Evolutionary conservation across 2,888 invertebrate genomes (phyloP), one percentile per base, ranked within the genome.

Genomic region (Eupsilia transversa): DNA sequence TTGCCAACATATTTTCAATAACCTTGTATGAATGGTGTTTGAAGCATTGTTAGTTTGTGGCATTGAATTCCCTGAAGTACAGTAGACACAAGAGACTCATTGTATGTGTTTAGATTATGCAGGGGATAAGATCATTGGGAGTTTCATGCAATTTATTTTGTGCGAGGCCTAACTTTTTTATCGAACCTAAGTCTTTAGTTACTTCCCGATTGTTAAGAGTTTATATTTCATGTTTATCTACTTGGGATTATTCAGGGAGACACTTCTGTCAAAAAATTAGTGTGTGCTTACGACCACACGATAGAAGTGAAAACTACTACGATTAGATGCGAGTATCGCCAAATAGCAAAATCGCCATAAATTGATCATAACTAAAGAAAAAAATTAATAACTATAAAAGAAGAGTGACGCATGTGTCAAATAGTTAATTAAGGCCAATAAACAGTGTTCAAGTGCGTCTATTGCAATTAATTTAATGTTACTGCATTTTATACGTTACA

Each of bases 401-500:
- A 54, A 17, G 6, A 46, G 23, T 72, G 33, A 56, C 52, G 57
- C 57, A 64, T 54, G 35, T 66, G 49, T 52, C 46, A 56, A 82
- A 78, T 71, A 59, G 57, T 35, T 27, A 85, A 85, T 85, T 86
- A 72, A 87, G 87, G 85, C 43, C 87, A 85, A 82, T 77, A 27
- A 49, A 65, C 67, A 79, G 79, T 82, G 67, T 35, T 57, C n/a
- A n/a, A n/a, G 17, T 12, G 30, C 54, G 14, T 60, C n/a, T 66
- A 73, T 68, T 72, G 74, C 64, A 86, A 69, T 72, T 43, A 57
- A 75, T 74, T 69, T 41, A 72, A 69, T 74, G 57, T 65, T 63
- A 35, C 33, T 76, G 85, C 82, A 84, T n/a, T 71, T 74, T 64
- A 46, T 65, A 27, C 43, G 33, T 59, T 38, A 59, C 30, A 27